Conservation (phyloP, 1,140 invertebrate species). For the Cataglyphis hispanica region DNA sequence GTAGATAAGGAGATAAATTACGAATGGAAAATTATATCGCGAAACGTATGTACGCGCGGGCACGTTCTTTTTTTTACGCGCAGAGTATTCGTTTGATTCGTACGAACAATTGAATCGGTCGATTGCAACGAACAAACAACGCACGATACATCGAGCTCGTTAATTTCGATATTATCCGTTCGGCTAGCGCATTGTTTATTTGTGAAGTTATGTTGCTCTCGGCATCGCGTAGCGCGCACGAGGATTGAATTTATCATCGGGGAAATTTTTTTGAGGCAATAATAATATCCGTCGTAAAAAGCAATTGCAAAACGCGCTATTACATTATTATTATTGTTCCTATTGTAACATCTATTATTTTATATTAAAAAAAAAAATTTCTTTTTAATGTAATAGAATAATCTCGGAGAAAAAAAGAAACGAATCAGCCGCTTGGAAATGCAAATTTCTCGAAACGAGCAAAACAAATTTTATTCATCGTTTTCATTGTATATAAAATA, state of each 20-base stretch:
- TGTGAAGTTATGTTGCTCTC: not conserved
- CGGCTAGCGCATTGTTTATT: conserved; percentile 43
- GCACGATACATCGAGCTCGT: conserved; percentile 21
- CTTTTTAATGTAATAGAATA: not conserved
- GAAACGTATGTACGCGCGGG: not conserved
- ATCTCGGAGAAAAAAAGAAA: not conserved
- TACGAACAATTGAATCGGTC: not conserved
- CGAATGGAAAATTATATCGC: conserved; percentile 31
- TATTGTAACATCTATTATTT: conserved; percentile 22
- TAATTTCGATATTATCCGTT: conserved; percentile 49
- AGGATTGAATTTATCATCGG: conserved; percentile 2
- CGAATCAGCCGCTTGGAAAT: not conserved
- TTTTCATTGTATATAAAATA: not conserved
- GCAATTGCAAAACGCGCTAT: not conserved
- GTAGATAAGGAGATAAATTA: conserved; percentile 37
- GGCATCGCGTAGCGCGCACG: not conserved
- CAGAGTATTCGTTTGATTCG: not conserved
- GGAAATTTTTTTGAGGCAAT: conserved; percentile 40
- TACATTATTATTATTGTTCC: conserved; percentile 25
- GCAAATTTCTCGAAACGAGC: not conserved
- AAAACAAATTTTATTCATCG: not conserved
- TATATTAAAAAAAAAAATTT: too few species aligned
- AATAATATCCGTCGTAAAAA: conserved; percentile 29
- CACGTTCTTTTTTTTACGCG: not conserved
- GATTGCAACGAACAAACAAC: not conserved